Evolutionary conservation across 2,113 vertebrate species (phyloP).

Genomic region (Zosterops lateralis): DNA sequence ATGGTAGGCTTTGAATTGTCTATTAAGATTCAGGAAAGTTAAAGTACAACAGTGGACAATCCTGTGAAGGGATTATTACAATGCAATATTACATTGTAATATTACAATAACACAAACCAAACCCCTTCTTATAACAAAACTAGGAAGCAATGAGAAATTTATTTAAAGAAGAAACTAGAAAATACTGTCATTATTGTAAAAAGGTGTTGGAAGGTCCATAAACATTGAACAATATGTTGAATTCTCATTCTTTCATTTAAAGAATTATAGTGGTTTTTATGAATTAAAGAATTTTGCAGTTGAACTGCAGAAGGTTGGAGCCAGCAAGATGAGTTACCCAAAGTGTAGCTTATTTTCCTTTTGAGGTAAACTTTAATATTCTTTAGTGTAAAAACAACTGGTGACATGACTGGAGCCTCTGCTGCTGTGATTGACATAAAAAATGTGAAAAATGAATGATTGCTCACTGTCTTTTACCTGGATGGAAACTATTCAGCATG

Average conservation of each 20-base stretch:
- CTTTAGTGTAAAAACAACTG: not conserved
- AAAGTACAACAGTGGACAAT: not conserved
- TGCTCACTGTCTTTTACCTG: not conserved
- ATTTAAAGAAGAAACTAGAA: not conserved
- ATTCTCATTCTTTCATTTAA: not conserved
- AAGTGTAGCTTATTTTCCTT: not conserved
- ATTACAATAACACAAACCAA: not conserved
- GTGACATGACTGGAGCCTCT: not conserved
- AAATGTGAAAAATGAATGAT: not conserved
- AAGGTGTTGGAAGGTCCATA: not conserved
- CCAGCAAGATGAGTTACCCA: not conserved
- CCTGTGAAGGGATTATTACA: not conserved
- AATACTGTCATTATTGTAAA: not conserved
- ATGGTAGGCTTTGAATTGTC: not conserved
- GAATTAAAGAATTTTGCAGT: no score
- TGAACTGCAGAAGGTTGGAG: not conserved
- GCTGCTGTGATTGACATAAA: not conserved
- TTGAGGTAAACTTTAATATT: not conserved
- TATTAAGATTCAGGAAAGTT: not conserved
- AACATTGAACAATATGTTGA: not conserved
- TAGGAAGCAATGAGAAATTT: not conserved
- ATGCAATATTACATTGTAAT: fast-evolving
- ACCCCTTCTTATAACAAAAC: no score
- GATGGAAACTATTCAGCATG: not conserved
- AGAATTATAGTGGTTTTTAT: not conserved